Evolutionary conservation across 2,113 vertebrate genomes (phyloP), one percentile per base, ranked within the genome.

Genomic region (Crypturellus undulatus): DNA sequence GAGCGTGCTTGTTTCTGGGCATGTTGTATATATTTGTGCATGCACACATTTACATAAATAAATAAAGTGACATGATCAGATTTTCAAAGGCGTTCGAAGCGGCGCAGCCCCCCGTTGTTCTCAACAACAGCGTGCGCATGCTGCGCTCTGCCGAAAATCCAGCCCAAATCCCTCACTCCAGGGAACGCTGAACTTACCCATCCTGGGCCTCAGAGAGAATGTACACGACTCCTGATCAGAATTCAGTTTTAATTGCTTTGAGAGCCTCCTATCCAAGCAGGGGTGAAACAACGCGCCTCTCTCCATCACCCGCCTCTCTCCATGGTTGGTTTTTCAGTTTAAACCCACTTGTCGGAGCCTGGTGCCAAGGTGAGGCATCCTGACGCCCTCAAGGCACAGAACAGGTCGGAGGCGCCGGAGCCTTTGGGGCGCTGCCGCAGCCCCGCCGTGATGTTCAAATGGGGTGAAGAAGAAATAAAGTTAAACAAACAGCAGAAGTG

Each of bases 31-130:
- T 77, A 93, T 82, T 72, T 69, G 73, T 89, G 84, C 89, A 87
- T 59, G 81, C 67, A 89, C 82, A 94, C 90, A 96, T 96, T 93
- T 94, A 82, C 93, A 96, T 94, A 94, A 97, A 96, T 88, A 97
- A 95, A 94, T 92, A 68, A 96, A 96, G 83, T 83, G 82, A 91
- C 94, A 95, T 5, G 64, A 94, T 90, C 76, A 83, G 82, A 72
- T 72, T 96, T 90, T 89, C 92, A 96, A 94, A 94, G 71, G 85
- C 90, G 71, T 68, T 81, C 87, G 72, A 10, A 62, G 79, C 70
- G 0, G 0, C 80, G 83, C 24, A 94, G 90, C 65, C 71, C 5
- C 83, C 54, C 0, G 3, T 49, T 76, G 95, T 4, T 92, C 89
- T 76, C 90, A 84, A 87, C 82, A 70, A 90, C 91, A 36, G 34